phyloP scores from a whole-genome alignment of 23 tunicate genomes.

The Ascidia mentula region DNA sequence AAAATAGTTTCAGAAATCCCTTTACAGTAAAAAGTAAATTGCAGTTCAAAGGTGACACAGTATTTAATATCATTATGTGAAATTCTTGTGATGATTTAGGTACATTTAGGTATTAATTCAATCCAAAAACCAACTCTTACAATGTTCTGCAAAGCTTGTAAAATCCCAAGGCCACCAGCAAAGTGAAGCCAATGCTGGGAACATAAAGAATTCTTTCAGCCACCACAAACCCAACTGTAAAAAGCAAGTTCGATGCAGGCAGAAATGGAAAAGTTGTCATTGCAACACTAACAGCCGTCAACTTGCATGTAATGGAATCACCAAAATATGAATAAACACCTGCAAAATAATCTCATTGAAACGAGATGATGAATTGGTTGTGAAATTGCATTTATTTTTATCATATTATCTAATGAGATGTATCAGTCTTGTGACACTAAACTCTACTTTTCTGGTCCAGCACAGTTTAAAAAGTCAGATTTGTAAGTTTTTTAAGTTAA shows the following conservation, averaged over 20 bases:
- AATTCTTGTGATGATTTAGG: background rate
- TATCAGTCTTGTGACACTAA: no score
- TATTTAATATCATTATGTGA: no score
- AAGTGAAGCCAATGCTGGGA: slow-evolving; percentile 83
- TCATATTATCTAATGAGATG: no score
- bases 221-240: slow-evolving; percentile 94
- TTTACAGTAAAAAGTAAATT: background rate
- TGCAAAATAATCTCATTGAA: slow-evolving; percentile 10
- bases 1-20: no score
- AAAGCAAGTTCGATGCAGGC: slow-evolving; percentile 89
- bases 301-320: slow-evolving; percentile 17
- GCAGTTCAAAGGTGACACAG: background rate
- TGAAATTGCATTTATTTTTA: no score
- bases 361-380: no score
- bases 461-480: no score
- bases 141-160: slow-evolving; percentile 16
- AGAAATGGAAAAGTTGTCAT: slow-evolving; percentile 74
- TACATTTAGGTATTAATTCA: background rate
- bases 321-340: slow-evolving; percentile 28
- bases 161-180: slow-evolving; percentile 67
- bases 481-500: no score
- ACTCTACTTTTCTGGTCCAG: no score
- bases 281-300: slow-evolving; percentile 38
- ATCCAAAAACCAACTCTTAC: slow-evolving; percentile 17
- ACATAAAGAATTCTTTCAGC: slow-evolving; percentile 90